These are phyloP conservation scores for Limnephilus rhombicus DNA, from an alignment of 2,888 invertebrate genomes.

Conservation along the genomic window DNA sequence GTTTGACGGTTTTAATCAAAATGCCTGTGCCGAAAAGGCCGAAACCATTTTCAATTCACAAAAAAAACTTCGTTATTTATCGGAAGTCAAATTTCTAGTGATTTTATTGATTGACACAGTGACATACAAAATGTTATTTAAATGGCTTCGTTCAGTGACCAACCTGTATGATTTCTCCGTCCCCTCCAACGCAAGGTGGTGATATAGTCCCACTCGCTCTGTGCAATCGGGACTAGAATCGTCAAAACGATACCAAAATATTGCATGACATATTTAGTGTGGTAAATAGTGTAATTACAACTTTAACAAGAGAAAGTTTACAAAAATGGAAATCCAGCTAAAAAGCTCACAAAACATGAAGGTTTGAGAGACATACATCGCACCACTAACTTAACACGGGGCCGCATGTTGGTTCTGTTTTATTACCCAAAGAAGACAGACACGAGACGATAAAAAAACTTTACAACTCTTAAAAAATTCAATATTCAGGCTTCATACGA, in stretches of 20 bases:
- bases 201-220: background rate
- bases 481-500: background rate
- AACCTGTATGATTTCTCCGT: too few relatives aligned
- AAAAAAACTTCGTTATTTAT: background rate
- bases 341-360: conserved; percentile 3
- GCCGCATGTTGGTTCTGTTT: background rate
- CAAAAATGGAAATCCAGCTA: background rate
- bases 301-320: conserved; percentile 9
- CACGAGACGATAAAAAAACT: background rate
- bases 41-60: background rate
- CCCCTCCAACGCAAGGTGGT: too few relatives aligned
- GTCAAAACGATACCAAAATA: background rate
- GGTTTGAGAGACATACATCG: background rate
- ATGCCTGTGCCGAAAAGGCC: too few relatives aligned
- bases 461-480: background rate
- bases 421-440: background rate
- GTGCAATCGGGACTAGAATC: background rate
- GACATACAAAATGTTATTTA: background rate
- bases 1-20: background rate
- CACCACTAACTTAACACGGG: background rate
- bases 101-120: background rate
- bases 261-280: background rate
- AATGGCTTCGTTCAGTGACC: background rate
- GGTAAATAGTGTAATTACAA: background rate
- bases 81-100: background rate